A percentile compares a stretch with the other conserved stretches of the same genome.
Conservation (phyloP, 2,797 vertebrate genomes). For the Myripristis jacobus region DNA sequence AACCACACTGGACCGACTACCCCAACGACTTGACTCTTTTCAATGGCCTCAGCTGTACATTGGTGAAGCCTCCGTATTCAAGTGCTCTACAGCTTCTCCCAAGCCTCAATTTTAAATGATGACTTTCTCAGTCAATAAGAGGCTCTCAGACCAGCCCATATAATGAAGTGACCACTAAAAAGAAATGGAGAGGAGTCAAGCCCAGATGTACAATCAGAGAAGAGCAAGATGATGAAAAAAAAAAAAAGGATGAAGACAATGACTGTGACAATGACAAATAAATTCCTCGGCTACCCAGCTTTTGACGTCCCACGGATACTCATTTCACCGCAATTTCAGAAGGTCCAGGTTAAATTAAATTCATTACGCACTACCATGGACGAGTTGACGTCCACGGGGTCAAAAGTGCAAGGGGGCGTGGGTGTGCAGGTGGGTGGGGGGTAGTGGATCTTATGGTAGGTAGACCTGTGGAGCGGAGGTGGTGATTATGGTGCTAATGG, state of each 20-base stretch:
- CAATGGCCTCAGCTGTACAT: conserved; percentile 22
- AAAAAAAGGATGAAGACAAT: conserved; percentile 6
- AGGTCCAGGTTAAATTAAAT: conserved; percentile 1
- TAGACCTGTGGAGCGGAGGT: conserved; percentile 65
- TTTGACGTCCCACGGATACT: no score
- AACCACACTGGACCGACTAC: conserved; percentile 10
- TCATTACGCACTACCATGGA: conserved; percentile 44
- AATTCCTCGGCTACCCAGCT: background rate
- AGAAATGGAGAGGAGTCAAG: conserved; percentile 48
- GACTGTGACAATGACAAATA: conserved; percentile 31
- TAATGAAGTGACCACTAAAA: conserved; percentile 73
- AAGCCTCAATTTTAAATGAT: conserved; percentile 57
- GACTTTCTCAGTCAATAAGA: conserved; percentile 59
- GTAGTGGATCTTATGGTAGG: conserved; percentile 43
- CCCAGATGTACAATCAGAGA: conserved; percentile 36
- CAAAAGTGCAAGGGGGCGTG: conserved; percentile 50
- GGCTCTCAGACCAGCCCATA: conserved; percentile 61
- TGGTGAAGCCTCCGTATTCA: conserved; percentile 41
- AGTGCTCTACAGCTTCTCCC: conserved; percentile 53
- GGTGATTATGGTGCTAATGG: conserved; percentile 69
- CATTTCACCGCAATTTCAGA: no score
- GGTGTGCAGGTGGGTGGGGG: conserved; percentile 56
- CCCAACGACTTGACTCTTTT: conserved; percentile 16
- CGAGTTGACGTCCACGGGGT: conserved; percentile 57
- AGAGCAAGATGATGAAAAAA: conserved; percentile 2